phyloP scores from a whole-genome alignment of 2,113 vertebrate species.

The Caretta caretta region DNA sequence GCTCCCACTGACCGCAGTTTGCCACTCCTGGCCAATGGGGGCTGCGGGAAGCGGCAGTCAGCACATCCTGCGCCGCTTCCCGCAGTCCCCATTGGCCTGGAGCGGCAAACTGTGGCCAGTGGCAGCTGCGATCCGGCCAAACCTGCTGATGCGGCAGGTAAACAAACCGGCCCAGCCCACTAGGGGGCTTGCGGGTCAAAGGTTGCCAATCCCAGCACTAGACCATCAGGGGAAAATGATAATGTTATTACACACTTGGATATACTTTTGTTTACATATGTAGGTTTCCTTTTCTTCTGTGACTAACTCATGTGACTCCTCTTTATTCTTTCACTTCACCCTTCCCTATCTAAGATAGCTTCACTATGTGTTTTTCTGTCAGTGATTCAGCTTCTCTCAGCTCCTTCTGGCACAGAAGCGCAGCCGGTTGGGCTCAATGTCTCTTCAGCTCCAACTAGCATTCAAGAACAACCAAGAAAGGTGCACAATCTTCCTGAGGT shows the following conservation, averaged over 20 bases:
- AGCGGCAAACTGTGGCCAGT: too few relatives aligned
- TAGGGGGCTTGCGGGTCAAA: too few relatives aligned
- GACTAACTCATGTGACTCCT: conserved; percentile 17
- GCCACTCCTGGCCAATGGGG: too few relatives aligned
- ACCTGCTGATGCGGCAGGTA: too few relatives aligned
- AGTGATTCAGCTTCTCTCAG: conserved; percentile 14
- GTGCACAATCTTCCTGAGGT: background rate
- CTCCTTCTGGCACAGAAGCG: conserved; percentile 27
- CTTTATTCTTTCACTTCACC: background rate
- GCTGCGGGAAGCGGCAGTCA: too few relatives aligned
- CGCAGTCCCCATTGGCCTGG: too few relatives aligned
- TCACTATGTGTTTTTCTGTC: conserved; percentile 17
- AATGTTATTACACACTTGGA: background rate
- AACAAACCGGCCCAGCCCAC: too few relatives aligned
- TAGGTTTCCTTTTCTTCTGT: background rate
- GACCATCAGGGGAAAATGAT: background rate
- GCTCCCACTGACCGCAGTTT: too few relatives aligned
- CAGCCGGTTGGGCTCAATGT: background rate
- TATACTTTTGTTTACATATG: background rate
- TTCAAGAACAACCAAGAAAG: background rate
- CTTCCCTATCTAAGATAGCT: background rate
- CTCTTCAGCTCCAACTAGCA: background rate
- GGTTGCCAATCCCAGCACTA: background rate
- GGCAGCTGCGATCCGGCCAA: too few relatives aligned
- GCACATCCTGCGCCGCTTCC: too few relatives aligned